Base-by-base conservation (phyloP, 2,797 vertebrate genomes). In the Thaleichthys pacificus region DNA sequence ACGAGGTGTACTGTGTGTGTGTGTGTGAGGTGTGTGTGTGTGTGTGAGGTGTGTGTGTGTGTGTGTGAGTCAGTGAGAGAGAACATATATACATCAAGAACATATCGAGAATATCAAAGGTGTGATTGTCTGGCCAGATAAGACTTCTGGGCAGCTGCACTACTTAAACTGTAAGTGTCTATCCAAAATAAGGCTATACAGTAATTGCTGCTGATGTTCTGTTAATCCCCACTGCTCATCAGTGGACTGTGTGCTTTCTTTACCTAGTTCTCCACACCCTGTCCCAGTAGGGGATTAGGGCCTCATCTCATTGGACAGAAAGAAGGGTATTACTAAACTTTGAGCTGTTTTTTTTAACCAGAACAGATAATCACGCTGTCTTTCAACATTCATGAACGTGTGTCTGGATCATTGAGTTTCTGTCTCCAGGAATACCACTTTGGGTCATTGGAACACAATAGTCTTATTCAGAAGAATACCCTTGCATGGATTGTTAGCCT, bases 261-360 rank as follows among this genome's bases (percentile, higher is more conserved):
- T 51, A 51, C 49, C 49, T 17, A 17, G 12, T 6, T 51, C 15
- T 17, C 47, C 47, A 35, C 32, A 5, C 11, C 11, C 11, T 51
- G 47, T 51, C 14, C 49, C 17, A 51, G 14, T 14, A 51, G 3
- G 17, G 2, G 4, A 51, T 51, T 0, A 51, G 49, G 2, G 49
- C 49, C 4, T 15, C 49, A 51, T 51, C 69, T 75, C 42, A 60
- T 71, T 80, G 73, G 72, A 80, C 77, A 73, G 69, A 51, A 51
- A 51, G 6, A 14, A 51, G 49, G 49, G 49, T 14, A 9, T 22
- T 58, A 22, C n/a, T 2, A 8, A 22, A 35, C 32, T 6, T 8
- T 30, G 28, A 35, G 32, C 1, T 1, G 1, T 35, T 8, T 35
- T 35, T 35, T 35, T 1, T 0, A 35, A 35, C 32, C 32, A 35